These are phyloP conservation scores for Cephus cinctus DNA, from an alignment of 1,140 invertebrate species.

Conservation along the genomic window DNA sequence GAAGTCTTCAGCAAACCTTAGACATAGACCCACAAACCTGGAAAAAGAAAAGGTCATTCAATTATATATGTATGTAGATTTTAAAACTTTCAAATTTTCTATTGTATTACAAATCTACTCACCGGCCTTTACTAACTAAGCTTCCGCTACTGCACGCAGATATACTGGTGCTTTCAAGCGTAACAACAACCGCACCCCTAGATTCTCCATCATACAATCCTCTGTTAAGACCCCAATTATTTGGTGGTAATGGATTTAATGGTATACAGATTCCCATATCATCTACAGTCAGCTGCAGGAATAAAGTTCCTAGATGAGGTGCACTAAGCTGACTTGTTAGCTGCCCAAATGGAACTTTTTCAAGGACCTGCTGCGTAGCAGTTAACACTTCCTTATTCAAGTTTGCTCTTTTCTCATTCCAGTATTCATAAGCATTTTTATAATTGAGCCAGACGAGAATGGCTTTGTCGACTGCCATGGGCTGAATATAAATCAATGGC, in stretches of 20 bases:
- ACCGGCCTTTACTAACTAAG: constrained; percentile 71
- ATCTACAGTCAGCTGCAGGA: constrained; percentile 91
- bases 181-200: constrained; percentile 89
- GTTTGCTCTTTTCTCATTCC: constrained; percentile 91
- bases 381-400: constrained; percentile 84
- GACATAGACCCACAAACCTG: constrained; percentile 85
- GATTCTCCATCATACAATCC: constrained; percentile 75
- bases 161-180: constrained; percentile 91
- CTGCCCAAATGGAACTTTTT: constrained; percentile 77
- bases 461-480: constrained; percentile 92
- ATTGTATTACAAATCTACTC: constrained; percentile 12
- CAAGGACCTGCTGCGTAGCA: constrained; percentile 75
- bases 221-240: constrained; percentile 65
- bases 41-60: constrained; percentile 61
- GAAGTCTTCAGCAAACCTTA: constrained; percentile 95
- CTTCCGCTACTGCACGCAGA: constrained; percentile 79
- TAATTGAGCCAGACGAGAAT: constrained; percentile 98
- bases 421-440: constrained; percentile 98
- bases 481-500: constrained; percentile 93
- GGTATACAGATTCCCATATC: constrained; percentile 97
- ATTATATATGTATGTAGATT: not conserved
- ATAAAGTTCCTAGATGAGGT: constrained; percentile 83
- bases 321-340: constrained; percentile 70
- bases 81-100: not conserved
- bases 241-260: constrained; percentile 74